Evolutionary conservation across 2,888 invertebrate genomes (phyloP).

Genomic region (Ischnus inquisitorius): DNA sequence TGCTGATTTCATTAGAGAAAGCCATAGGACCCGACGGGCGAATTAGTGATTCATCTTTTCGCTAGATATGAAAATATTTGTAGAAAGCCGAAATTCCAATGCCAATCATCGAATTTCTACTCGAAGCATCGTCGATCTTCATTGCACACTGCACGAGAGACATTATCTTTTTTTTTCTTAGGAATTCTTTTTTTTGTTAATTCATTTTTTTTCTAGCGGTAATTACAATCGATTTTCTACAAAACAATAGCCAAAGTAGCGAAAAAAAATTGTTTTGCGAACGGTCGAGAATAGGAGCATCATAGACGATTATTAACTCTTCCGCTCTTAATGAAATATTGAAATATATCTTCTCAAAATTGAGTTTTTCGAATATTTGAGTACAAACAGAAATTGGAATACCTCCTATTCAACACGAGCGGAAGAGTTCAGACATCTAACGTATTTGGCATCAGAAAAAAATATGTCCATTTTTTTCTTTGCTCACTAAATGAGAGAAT

Average conservation of each 20-base stretch:
- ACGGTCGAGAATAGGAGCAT: too few species aligned
- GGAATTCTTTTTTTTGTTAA: not conserved
- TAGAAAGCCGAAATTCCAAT: not conserved
- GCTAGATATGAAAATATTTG: not conserved
- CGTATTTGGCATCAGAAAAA: too few species aligned
- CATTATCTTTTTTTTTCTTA: not conserved
- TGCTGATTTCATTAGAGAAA: not conserved
- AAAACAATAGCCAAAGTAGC: not conserved
- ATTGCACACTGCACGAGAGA: constrained; percentile 7
- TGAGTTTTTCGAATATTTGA: too few species aligned
- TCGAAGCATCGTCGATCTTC: not conserved
- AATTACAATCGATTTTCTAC: constrained; percentile 4
- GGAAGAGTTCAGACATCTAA: too few species aligned
- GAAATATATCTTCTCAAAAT: not conserved
- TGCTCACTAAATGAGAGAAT: too few species aligned
- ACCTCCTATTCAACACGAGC: too few species aligned
- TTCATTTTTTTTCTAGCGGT: constrained; percentile 8
- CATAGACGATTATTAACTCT: not conserved
- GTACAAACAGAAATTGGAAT: too few species aligned
- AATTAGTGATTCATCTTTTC: not conserved
- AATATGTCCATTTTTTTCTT: too few species aligned
- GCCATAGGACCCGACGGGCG: not conserved
- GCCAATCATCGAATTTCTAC: not conserved
- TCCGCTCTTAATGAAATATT: not conserved
- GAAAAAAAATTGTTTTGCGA: too few species aligned